phyloP scores from a whole-genome alignment of 2,113 vertebrate species.

The Cairina moschata region DNA sequence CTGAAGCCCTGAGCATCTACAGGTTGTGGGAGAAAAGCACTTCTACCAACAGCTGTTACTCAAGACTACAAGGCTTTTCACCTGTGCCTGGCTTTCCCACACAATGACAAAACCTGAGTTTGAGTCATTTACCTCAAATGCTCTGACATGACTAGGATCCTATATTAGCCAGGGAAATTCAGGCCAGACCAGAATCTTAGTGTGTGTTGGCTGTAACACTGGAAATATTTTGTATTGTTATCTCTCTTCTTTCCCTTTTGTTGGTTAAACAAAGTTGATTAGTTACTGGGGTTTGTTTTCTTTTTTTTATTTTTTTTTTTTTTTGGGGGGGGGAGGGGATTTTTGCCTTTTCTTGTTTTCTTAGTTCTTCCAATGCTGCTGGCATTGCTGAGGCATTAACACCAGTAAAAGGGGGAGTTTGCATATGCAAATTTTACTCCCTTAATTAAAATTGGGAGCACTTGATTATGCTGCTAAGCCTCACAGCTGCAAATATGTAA shows the following conservation, averaged over 20 bases:
- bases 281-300: neutral
- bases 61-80: neutral
- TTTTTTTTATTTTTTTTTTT: neutral
- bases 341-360: neutral
- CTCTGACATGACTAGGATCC: neutral
- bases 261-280: neutral
- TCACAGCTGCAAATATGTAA: conserved; percentile 43
- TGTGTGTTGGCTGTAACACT: neutral
- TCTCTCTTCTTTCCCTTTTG: neutral
- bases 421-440: conserved; percentile 38
- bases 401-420: neutral
- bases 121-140: neutral
- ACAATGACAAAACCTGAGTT: neutral
- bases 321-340: neutral
- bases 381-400: neutral
- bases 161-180: neutral
- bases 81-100: neutral
- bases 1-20: neutral
- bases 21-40: neutral
- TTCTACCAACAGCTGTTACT: neutral
- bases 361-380: neutral
- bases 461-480: conserved; percentile 46
- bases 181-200: neutral
- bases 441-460: conserved; percentile 56
- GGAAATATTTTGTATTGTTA: neutral